phyloP scores from a whole-genome alignment of 1,140 invertebrate genomes.

The Pseudomyrmex concolor region DNA sequence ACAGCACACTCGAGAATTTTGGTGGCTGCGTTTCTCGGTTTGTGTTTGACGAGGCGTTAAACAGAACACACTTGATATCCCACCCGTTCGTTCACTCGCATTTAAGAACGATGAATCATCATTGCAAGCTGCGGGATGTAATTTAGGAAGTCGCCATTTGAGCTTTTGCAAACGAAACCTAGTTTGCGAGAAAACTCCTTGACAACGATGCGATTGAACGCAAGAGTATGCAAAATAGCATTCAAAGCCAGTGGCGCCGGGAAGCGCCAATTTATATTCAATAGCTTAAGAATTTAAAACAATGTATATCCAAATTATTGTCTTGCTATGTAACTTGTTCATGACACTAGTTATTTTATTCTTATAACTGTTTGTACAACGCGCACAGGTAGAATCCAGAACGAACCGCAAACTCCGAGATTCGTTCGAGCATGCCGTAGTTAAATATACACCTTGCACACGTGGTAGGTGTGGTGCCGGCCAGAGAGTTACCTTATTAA shows the following conservation, averaged over 20 bases:
- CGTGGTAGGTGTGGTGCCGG: conserved; percentile 35
- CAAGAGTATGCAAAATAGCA: conserved; percentile 12
- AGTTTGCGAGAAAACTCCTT: background rate
- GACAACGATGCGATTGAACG: conserved; percentile 8
- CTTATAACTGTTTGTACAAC: background rate
- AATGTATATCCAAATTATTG: background rate
- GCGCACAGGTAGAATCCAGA: background rate
- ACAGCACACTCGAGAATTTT: conserved; percentile 5
- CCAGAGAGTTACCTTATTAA: conserved; percentile 33
- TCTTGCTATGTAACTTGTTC: background rate
- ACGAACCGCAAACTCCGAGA: background rate
- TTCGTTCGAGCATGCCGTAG: conserved; percentile 20
- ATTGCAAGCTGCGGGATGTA: conserved; percentile 61
- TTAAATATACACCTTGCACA: conserved; percentile 57
- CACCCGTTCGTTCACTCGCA: conserved; percentile 33
- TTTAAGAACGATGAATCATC: conserved; percentile 70
- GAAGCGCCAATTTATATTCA: background rate
- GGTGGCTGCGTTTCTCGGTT: conserved; percentile 28
- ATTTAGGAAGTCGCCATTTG: conserved; percentile 61
- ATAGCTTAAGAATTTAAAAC: background rate
- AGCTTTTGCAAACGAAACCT: conserved; percentile 42
- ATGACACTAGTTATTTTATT: background rate
- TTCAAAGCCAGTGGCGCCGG: too few relatives aligned
- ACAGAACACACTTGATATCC: conserved; percentile 53
- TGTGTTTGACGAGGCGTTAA: conserved; percentile 45